Percentiles rank a stretch among this genome's conserved stretches.
These are phyloP conservation scores for Hirtodrosophila confusa DNA, from an alignment of 2,888 invertebrate species.

Conservation along the genomic window DNA sequence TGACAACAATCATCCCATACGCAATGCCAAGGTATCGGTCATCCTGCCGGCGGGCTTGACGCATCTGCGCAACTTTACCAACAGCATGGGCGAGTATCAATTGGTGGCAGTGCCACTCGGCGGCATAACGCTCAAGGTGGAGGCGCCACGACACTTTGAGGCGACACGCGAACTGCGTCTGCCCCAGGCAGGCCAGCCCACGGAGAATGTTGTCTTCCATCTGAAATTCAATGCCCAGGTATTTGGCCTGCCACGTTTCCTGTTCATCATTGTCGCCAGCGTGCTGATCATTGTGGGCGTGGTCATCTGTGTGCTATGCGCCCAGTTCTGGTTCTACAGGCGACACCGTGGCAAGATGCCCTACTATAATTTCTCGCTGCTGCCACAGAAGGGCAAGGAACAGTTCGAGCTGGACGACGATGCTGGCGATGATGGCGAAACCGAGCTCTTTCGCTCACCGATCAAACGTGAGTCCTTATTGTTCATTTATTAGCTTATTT, in stretches of 20 bases:
- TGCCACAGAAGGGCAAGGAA: constrained; percentile 82
- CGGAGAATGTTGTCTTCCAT: constrained; percentile 88
- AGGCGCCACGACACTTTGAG: constrained; percentile 87
- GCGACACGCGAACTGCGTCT: constrained; percentile 80
- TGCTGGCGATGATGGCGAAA: constrained; percentile 81
- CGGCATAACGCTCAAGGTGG: constrained; percentile 86
- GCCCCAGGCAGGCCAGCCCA: constrained; percentile 82
- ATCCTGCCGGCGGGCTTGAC: constrained; percentile 82
- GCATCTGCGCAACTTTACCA: constrained; percentile 80
- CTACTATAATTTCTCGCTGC: constrained; percentile 83
- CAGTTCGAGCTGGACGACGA: constrained; percentile 83
- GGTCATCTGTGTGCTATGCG: constrained; percentile 75
- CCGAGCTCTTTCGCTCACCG: constrained; percentile 83
- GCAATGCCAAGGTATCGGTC: constrained; percentile 85
- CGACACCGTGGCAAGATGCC: constrained; percentile 75
- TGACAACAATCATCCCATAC: constrained; percentile 86
- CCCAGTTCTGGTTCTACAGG: constrained; percentile 79
- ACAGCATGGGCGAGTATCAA: constrained; percentile 79
- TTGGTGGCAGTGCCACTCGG: constrained; percentile 79
- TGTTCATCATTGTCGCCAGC: constrained; percentile 91
- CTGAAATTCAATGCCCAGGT: constrained; percentile 88
- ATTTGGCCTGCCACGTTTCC: constrained; percentile 90
- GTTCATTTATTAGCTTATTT: too few relatives aligned
- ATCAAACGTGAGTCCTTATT: constrained; percentile 80
- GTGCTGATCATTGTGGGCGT: constrained; percentile 76